Percentiles rank a stretch among this genome's conserved stretches.
Evolutionary conservation across 1,140 invertebrate genomes (phyloP).

Genomic region (Thaumetopoea pityocampa): DNA sequence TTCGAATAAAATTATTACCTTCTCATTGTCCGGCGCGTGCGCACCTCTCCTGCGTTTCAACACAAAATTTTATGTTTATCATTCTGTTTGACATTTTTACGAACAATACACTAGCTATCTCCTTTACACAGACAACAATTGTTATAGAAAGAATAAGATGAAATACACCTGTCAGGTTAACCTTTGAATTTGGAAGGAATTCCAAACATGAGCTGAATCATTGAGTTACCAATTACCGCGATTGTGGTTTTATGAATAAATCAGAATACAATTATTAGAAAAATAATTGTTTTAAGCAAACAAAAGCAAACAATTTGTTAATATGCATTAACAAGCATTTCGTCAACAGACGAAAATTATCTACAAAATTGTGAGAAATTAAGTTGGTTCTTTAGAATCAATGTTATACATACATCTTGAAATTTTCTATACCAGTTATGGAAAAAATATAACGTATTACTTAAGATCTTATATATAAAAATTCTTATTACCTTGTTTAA

Average conservation of each 20-base stretch:
- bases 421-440: too few relatives aligned
- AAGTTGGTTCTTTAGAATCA: too few relatives aligned
- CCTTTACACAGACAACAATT: constrained; percentile 26
- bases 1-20: constrained; percentile 51
- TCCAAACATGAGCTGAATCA: constrained; percentile 59
- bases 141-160: constrained; percentile 34
- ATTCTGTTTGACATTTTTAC: constrained; percentile 71
- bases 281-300: neutral
- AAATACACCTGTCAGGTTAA: constrained; percentile 44
- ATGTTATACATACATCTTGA: too few relatives aligned
- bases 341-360: too few relatives aligned
- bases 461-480: too few relatives aligned
- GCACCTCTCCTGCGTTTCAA: constrained; percentile 46
- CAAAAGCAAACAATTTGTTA: too few relatives aligned
- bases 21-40: constrained; percentile 40
- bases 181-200: constrained; percentile 45
- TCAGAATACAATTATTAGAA: constrained; percentile 24
- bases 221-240: constrained; percentile 41
- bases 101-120: constrained; percentile 55
- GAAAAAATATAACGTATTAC: too few relatives aligned
- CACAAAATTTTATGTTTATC: constrained; percentile 69
- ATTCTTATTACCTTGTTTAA: too few relatives aligned
- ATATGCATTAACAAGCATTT: too few relatives aligned
- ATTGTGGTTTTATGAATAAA: constrained; percentile 37
- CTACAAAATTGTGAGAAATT: too few relatives aligned